These are phyloP conservation scores for Nyctalus aviator DNA, from an alignment of 2,797 vertebrate species.

Conservation along the genomic window DNA sequence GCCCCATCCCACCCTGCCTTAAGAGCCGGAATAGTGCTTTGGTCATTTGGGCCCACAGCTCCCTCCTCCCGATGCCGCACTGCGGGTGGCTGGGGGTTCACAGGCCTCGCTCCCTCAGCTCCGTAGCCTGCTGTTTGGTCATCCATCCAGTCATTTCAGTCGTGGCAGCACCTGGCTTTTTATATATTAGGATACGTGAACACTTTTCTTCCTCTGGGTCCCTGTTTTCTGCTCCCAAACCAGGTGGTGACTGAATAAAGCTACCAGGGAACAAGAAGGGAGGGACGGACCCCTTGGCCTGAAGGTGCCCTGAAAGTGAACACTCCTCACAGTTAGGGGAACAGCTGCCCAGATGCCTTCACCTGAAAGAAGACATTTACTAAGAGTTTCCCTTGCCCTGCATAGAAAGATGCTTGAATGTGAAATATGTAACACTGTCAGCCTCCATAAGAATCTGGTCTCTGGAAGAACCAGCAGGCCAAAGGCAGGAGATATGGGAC, in stretches of 20 bases:
- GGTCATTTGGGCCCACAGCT: too few species aligned
- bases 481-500: background rate
- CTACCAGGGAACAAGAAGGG: background rate
- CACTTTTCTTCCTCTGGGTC: background rate
- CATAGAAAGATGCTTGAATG: background rate
- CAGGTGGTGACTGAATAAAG: background rate
- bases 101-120: too few species aligned
- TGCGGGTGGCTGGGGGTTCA: too few species aligned
- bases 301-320: background rate
- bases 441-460: background rate
- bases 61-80: too few species aligned
- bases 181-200: background rate
- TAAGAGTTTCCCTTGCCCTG: background rate
- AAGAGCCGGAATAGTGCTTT: too few species aligned
- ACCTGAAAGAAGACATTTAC: background rate
- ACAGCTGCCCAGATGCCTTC: background rate
- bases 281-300: background rate
- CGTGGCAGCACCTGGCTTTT: too few species aligned
- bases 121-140: too few species aligned
- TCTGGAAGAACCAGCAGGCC: background rate
- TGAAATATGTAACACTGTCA: background rate
- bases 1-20: too few species aligned
- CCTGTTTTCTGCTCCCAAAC: background rate
- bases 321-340: background rate
- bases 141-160: too few species aligned